phyloP scores from a whole-genome alignment of 2,113 vertebrate species.

The Zosterops hypoxanthus region DNA sequence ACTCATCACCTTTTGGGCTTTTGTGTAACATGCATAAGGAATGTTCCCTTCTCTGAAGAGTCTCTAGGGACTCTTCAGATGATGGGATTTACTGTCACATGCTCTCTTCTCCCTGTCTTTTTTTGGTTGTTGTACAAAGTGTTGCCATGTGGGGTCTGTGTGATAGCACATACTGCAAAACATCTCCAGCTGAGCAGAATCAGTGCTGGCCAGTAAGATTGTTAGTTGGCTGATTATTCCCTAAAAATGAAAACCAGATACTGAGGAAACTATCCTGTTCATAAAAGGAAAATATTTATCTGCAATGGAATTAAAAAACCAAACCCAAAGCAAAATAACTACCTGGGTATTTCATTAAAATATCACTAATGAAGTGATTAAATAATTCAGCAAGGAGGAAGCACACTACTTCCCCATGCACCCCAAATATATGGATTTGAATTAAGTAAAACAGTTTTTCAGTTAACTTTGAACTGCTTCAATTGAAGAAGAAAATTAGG shows the following conservation, averaged over 20 bases:
- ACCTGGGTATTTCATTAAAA: neutral
- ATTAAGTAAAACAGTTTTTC: neutral
- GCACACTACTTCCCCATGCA: neutral
- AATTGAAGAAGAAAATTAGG: neutral
- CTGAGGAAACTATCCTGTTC: conserved; percentile 7
- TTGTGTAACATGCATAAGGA: conserved; percentile 23
- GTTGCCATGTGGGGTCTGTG: conserved; percentile 28
- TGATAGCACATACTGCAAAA: conserved; percentile 31
- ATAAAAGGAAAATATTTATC: conserved; percentile 34
- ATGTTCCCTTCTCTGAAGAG: conserved; percentile 29
- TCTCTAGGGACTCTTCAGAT: conserved; percentile 29
- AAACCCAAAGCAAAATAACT: neutral
- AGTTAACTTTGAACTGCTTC: neutral
- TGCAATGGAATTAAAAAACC: neutral
- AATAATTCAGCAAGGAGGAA: neutral
- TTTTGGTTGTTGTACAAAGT: conserved; percentile 34
- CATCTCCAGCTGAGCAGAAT: conserved; percentile 5
- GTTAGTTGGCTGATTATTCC: neutral
- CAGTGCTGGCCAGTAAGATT: neutral
- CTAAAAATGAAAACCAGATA: conserved; percentile 46
- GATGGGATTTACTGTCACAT: conserved; percentile 47
- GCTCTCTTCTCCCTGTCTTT: conserved; percentile 30
- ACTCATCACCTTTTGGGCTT: conserved; percentile 55
- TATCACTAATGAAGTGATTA: neutral
- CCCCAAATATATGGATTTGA: neutral